Evolutionary conservation across 2,113 vertebrate genomes (phyloP).

Genomic region (Saimiri boliviensis): DNA sequence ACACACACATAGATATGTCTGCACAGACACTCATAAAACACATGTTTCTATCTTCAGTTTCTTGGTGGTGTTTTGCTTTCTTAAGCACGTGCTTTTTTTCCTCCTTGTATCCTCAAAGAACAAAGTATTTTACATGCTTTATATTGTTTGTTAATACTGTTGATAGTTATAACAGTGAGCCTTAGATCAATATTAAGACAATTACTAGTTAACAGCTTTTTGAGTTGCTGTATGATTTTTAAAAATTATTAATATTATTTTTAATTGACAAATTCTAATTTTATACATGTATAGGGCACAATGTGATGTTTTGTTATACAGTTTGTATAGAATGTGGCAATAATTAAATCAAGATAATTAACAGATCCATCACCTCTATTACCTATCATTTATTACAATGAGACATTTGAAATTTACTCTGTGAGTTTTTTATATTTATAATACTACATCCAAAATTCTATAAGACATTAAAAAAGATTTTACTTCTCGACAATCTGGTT

Average conservation of each 20-base stretch:
- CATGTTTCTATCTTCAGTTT: background rate
- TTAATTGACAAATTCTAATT: background rate
- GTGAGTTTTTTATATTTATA: background rate
- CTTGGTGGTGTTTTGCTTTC: background rate
- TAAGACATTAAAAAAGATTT: background rate
- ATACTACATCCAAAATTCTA: background rate
- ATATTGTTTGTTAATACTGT: background rate
- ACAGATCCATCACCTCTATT: background rate
- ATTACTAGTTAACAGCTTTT: background rate
- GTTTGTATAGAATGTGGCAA: background rate
- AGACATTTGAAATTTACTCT: background rate
- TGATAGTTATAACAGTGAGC: background rate
- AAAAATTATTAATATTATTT: background rate
- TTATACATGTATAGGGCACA: background rate
- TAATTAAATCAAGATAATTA: background rate
- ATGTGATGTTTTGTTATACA: background rate
- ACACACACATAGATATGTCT: background rate
- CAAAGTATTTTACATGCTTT: background rate
- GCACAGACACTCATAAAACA: background rate
- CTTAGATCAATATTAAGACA: background rate
- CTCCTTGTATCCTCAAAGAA: background rate
- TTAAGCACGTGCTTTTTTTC: background rate
- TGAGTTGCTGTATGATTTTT: background rate
- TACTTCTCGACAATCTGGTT: too few relatives aligned
- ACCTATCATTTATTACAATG: background rate